These are phyloP conservation scores for Ectobius pallidus DNA, from an alignment of 2,888 invertebrate species.

Conservation along the genomic window DNA sequence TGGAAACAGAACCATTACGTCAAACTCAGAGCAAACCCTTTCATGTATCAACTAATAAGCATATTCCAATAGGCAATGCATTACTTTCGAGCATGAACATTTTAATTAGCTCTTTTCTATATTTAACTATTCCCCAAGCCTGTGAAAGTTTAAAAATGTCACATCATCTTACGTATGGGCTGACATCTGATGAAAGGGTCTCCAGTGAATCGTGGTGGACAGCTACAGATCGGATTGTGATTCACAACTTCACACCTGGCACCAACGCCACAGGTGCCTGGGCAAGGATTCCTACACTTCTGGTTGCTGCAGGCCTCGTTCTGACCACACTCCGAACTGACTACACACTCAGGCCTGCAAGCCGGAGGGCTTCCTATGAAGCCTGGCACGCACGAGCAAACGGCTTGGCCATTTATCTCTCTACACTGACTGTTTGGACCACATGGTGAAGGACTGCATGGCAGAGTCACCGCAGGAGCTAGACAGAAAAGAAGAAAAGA, in stretches of 20 bases:
- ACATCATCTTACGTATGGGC: constrained; percentile 55
- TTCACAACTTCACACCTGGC: constrained; percentile 75
- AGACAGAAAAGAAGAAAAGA: constrained; percentile 34
- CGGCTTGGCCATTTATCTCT: constrained; percentile 56
- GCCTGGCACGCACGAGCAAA: constrained; percentile 58
- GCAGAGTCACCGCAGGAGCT: constrained; percentile 61
- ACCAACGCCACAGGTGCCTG: constrained; percentile 65
- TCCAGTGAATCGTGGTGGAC: constrained; percentile 70
- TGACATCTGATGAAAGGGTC: constrained; percentile 75
- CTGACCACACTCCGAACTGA: constrained; percentile 59
- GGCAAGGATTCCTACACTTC: constrained; percentile 61
- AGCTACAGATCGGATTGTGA: constrained; percentile 79
- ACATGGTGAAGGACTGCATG: constrained; percentile 66
- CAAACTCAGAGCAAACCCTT: constrained; percentile 9
- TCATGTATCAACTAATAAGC: too few relatives aligned
- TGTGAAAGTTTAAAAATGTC: too few relatives aligned
- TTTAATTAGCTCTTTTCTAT: too few relatives aligned
- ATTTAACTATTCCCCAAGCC: too few relatives aligned
- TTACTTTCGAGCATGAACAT: too few relatives aligned
- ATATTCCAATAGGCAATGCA: too few relatives aligned
- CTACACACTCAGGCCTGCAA: constrained; percentile 60
- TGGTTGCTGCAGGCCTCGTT: constrained; percentile 61
- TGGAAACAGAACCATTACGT: constrained; percentile 54
- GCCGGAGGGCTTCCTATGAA: constrained; percentile 60
- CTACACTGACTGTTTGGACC: constrained; percentile 60